Conservation (phyloP, 2,797 vertebrate species). For the Pseudochromis fuscus region DNA sequence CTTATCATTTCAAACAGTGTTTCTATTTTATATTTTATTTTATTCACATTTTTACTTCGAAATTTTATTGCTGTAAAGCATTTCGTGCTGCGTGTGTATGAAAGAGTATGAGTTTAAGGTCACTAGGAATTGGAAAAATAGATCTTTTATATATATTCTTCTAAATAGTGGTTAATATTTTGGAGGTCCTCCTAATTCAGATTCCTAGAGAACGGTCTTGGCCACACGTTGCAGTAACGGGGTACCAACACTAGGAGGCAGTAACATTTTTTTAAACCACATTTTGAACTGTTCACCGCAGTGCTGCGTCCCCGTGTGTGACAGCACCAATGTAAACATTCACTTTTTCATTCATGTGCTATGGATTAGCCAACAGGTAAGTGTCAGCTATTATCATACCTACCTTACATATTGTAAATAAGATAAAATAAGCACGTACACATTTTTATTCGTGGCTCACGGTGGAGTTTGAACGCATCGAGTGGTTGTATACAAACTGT, state of each 20-base stretch:
- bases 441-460: neutral
- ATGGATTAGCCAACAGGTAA: slow-evolving; percentile 33
- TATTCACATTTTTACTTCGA: no score
- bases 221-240: slow-evolving; percentile 8
- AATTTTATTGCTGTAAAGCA: no score
- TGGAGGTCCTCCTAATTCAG: no score
- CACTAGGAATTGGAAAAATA: neutral
- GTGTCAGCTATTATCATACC: neutral
- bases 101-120: no score
- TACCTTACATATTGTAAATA: neutral
- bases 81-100: no score
- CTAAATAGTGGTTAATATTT: neutral
- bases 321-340: slow-evolving; percentile 67
- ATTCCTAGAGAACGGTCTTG: no score
- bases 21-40: no score
- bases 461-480: neutral
- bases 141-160: neutral
- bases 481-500: neutral
- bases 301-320: neutral
- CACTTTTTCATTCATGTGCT: neutral
- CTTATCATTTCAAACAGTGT: no score
- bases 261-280: neutral
- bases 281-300: slow-evolving; percentile 38
- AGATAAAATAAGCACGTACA: neutral
- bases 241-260: slow-evolving; percentile 48